These are phyloP conservation scores for Spondyliosoma cantharus DNA, from an alignment of 2,797 vertebrate species.

Conservation along the genomic window DNA sequence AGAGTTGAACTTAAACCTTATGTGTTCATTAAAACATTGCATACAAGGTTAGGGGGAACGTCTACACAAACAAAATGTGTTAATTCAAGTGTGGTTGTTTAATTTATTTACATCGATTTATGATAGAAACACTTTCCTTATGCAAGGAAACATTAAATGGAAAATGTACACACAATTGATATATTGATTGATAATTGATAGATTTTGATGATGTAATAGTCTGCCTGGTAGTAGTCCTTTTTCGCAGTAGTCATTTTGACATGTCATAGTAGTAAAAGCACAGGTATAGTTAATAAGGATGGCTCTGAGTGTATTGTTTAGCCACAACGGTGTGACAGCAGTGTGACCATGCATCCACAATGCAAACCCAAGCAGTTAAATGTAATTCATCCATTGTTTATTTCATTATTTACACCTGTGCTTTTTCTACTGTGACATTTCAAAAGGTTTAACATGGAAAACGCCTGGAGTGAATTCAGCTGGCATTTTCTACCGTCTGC, in stretches of 20 bases:
- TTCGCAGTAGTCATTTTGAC: not conserved
- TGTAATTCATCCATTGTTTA: not conserved
- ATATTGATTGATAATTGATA: too few species aligned
- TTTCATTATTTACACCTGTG: not conserved
- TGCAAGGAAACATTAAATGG: too few species aligned
- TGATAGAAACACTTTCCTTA: too few species aligned
- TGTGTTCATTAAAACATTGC: too few species aligned
- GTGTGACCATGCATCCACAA: not conserved
- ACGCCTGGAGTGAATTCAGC: not conserved
- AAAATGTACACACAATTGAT: too few species aligned
- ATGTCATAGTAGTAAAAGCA: not conserved
- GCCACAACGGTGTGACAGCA: too few species aligned
- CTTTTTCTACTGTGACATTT: not conserved
- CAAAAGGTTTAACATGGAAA: not conserved
- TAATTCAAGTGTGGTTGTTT: too few species aligned
- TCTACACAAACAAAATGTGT: too few species aligned
- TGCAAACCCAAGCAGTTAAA: not conserved
- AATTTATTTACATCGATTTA: too few species aligned
- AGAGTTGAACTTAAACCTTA: too few species aligned
- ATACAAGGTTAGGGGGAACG: too few species aligned
- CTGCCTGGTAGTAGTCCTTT: not conserved
- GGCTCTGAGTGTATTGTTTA: too few species aligned
- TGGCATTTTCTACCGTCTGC: not conserved
- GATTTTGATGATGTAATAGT: not conserved
- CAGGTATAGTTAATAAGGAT: not conserved